Evolutionary conservation across 2,113 vertebrate species (phyloP).

Genomic region (Lontra canadensis): DNA sequence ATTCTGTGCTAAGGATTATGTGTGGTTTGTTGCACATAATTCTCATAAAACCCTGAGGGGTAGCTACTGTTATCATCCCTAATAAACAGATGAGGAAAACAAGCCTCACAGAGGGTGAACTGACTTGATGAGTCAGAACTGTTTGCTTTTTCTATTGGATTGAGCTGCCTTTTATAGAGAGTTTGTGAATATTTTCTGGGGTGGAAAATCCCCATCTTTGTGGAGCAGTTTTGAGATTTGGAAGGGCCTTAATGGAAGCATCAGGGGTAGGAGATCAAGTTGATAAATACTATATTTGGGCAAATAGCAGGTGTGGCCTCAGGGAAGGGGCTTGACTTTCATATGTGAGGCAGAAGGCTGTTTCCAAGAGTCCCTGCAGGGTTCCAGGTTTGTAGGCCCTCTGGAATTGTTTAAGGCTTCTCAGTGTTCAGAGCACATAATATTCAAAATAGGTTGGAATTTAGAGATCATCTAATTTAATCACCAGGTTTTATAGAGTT

Average conservation of each 20-base stretch:
- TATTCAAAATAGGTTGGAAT: neutral
- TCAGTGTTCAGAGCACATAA: neutral
- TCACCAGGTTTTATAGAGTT: neutral
- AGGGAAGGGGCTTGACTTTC: neutral
- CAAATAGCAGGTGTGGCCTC: neutral
- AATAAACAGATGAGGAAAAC: neutral
- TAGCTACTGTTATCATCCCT: neutral
- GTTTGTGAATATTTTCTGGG: neutral
- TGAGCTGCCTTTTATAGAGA: neutral
- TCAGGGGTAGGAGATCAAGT: neutral
- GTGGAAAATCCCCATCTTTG: neutral
- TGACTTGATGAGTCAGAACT: neutral
- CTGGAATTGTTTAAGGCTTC: neutral
- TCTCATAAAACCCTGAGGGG: neutral
- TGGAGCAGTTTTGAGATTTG: neutral
- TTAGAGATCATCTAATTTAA: neutral
- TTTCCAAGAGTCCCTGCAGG: neutral
- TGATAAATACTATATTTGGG: conserved; percentile 40
- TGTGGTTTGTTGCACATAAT: neutral
- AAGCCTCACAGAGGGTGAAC: neutral
- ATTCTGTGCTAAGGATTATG: neutral
- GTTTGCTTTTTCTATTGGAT: neutral
- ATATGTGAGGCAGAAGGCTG: neutral
- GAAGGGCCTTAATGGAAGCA: conserved; percentile 12
- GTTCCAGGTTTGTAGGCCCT: neutral